A percentile compares a stretch with the other conserved stretches of the same genome.
These are phyloP conservation scores for Engraulis encrasicolus DNA, from an alignment of 2,113 vertebrate species.

Conservation along the genomic window DNA sequence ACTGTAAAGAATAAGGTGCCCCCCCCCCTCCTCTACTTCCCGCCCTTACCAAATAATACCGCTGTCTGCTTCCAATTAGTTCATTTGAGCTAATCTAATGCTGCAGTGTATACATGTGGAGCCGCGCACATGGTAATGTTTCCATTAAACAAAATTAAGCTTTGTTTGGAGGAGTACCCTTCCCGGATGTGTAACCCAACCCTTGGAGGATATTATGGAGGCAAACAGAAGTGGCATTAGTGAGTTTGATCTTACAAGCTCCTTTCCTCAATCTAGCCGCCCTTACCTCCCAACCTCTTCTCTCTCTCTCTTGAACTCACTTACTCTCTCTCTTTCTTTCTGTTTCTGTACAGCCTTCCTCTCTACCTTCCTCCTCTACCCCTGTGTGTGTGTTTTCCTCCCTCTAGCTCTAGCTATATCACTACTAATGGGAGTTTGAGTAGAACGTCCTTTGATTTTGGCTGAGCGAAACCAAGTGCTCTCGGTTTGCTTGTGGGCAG, in stretches of 20 bases:
- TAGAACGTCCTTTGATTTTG: not conserved
- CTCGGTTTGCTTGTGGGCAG: not conserved
- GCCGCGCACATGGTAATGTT: slow-evolving; percentile 74
- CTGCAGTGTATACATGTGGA: slow-evolving; percentile 75
- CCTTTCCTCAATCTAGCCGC: slow-evolving; percentile 64
- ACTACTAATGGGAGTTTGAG: slow-evolving; percentile 8
- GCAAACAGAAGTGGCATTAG: slow-evolving; percentile 76
- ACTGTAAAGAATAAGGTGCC: slow-evolving; percentile 29
- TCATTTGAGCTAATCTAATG: slow-evolving; percentile 78
- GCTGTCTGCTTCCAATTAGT: slow-evolving; percentile 82
- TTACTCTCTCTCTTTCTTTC: not conserved
- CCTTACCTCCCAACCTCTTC: no score
- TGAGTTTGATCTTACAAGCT: slow-evolving; percentile 68
- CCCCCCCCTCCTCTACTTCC: not conserved
- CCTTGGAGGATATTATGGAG: slow-evolving; percentile 77
- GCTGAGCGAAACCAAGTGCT: slow-evolving; percentile 6
- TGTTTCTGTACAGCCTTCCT: not conserved
- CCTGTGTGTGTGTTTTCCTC: no score
- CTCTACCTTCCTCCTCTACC: not conserved
- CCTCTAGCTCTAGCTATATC: slow-evolving; percentile 9
- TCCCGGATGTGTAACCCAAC: slow-evolving; percentile 77
- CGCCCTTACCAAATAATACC: slow-evolving; percentile 58
- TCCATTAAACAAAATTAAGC: slow-evolving; percentile 80
- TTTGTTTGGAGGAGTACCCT: slow-evolving; percentile 77
- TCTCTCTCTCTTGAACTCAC: slow-evolving; percentile 43